These are phyloP conservation scores for Charina bottae DNA, from an alignment of 2,113 vertebrate species.

Conservation along the genomic window DNA sequence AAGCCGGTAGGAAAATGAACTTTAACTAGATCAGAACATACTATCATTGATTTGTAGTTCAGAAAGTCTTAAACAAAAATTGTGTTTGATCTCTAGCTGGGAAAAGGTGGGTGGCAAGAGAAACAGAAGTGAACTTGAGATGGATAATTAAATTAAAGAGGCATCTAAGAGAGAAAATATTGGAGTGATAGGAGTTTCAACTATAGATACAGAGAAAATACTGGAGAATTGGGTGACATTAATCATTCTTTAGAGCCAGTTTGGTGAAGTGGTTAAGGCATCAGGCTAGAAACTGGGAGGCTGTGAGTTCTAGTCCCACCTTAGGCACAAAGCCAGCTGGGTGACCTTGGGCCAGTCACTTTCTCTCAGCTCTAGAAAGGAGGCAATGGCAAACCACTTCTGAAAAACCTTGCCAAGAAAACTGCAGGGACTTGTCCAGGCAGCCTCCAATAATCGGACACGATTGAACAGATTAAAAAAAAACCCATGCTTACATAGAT, in stretches of 20 bases:
- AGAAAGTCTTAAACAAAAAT: background rate
- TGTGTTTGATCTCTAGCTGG: background rate
- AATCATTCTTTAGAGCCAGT: background rate
- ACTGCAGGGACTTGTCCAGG: too few species aligned
- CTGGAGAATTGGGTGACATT: background rate
- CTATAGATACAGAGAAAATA: background rate
- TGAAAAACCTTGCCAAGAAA: too few species aligned
- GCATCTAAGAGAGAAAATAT: background rate
- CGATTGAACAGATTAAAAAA: too few species aligned
- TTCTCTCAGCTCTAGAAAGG: too few species aligned
- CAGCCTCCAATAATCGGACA: too few species aligned
- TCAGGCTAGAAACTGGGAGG: too few species aligned
- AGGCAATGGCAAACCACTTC: too few species aligned
- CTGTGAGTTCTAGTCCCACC: too few species aligned
- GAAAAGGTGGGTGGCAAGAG: background rate
- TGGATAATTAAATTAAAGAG: background rate
- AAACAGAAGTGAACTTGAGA: background rate
- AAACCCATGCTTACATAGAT: background rate
- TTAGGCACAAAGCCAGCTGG: too few species aligned
- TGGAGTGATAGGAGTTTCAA: background rate
- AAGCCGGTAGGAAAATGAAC: background rate
- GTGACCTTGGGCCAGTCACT: too few species aligned
- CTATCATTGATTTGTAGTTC: background rate
- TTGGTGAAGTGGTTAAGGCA: too few species aligned
- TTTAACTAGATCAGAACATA: background rate